These are phyloP conservation scores for Podilymbus podiceps DNA, from an alignment of 2,113 vertebrate species.

Conservation along the genomic window DNA sequence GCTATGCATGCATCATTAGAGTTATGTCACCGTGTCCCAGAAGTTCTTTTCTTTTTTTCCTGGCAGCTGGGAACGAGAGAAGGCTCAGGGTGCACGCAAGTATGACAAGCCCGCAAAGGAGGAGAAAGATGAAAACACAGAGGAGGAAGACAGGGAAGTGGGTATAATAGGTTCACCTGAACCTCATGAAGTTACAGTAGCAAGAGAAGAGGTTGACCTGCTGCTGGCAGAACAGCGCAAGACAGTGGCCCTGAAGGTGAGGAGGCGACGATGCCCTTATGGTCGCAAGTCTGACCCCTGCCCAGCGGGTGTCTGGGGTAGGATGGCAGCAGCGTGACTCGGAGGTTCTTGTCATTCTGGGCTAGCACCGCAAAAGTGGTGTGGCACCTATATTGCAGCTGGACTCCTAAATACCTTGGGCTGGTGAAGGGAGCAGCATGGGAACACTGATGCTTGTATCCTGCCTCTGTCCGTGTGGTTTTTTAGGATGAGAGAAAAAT, in stretches of 20 bases:
- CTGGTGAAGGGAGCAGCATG: background rate
- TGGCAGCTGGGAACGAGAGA: constrained; percentile 72
- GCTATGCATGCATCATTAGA: background rate
- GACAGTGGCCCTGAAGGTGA: constrained; percentile 50
- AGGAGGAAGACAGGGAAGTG: background rate
- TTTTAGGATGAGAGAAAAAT: background rate
- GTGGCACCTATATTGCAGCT: background rate
- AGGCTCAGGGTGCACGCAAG: background rate
- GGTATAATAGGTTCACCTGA: constrained; percentile 20
- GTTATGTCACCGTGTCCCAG: background rate
- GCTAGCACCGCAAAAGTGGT: background rate
- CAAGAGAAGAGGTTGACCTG: constrained; percentile 62
- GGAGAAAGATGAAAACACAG: background rate
- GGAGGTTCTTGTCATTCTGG: background rate
- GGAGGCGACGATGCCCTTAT: background rate
- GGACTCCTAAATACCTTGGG: background rate
- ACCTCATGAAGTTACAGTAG: constrained; percentile 45
- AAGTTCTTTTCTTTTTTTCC: background rate
- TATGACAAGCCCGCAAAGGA: background rate
- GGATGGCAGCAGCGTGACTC: background rate
- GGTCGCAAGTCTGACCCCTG: background rate
- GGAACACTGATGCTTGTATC: background rate
- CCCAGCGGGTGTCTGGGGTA: background rate
- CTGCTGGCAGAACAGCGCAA: constrained; percentile 64
- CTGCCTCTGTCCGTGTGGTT: background rate